Evolutionary conservation across 1,140 invertebrate species (phyloP), one percentile per base, ranked within the genome.

Genomic region (Homalodisca vitripennis): DNA sequence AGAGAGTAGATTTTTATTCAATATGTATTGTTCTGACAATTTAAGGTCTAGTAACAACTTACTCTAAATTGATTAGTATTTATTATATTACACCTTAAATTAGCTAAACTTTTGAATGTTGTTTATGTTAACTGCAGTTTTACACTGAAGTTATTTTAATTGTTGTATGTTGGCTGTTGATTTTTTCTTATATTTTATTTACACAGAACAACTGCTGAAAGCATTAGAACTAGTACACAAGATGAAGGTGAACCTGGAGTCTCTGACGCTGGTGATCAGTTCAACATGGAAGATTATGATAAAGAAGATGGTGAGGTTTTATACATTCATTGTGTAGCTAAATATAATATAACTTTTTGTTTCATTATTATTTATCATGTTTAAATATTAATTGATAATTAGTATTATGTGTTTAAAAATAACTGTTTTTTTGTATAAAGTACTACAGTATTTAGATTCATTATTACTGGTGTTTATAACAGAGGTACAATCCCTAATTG

Each of bases 181-280:
- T 41, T 41, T 10, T 41, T 41, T 6, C 6, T 41, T 41, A 17
- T 10, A 41, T 10, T 41, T 6, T 41, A 17, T 41, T 41, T 17
- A 10, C 17, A 41, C 34, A 41, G 34, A 41, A 6, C 34, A 41
- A 41, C 34, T 41, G 34, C 22, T 10, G 27, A 26, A 27, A 6
- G 14, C 29, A 26, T 26, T 27, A 26, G 27, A n/a, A 29, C 12
- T 27, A 1, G 13, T 10, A 60, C 26, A 29, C 3, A 60, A 27
- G 2, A 6, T 6, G 55, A 60, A 6, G 29, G 29, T 41, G 34
- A 17, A 29, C 1, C 31, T 27, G 22, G 26, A 2, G 14, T 6
- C 22, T 46, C 30, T 2, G 46, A 62, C 3, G 47, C 17, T 6
- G 79, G 84, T 74, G 88, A 91, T 79, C 89, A 91, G 78, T 92